Evolutionary conservation across 2,113 vertebrate species (phyloP), one percentile per base, ranked within the genome.

Genomic region (Pan paniscus): DNA sequence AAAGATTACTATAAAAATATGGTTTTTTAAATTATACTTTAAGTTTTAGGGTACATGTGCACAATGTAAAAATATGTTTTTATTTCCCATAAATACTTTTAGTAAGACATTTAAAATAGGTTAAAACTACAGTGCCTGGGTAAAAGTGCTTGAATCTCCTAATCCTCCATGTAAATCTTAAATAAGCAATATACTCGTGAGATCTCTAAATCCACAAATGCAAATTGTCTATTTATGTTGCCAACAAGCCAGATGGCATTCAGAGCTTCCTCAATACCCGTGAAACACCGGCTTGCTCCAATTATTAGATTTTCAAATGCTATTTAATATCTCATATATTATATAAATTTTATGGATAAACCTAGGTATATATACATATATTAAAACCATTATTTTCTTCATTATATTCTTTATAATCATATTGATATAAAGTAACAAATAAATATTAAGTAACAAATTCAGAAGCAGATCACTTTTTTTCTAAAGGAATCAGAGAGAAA

Each of bases 181-280:
- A 97, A 88, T 25, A 96, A 92, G 38, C 17, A 50, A 50, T n/a
- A 92, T 46, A 80, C 9, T 13, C 64, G 46, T 2, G 16, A 95
- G 50, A 59, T 43, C 6, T 81, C n/a, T 76, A 96, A 97, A 95
- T 30, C 12, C 67, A 97, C 27, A 90, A 70, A 75, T 2, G 11
- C 14, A 87, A 86, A 86, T 12, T 79, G 4, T 95, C 52, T 87
- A 18, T 84, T 84, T 48, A 80, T 48, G 8, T 70, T 97, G 90
- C 88, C 93, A 97, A 81, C 1, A 40, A 85, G 25, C 81, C 90
- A 97, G 96, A 97, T 94, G 95, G 50, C 27, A 57, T 68, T 89
- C 50, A 79, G 17, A 70, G 4, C 3, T 50, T 90, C 88, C 80
- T 40, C 30, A 97, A 88, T 72, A 80, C 10, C 67, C 32, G 40